Conservation (phyloP, 30 jellyfish, hydroid and myxozoan genomes). For the Chironex yamaguchii region DNA sequence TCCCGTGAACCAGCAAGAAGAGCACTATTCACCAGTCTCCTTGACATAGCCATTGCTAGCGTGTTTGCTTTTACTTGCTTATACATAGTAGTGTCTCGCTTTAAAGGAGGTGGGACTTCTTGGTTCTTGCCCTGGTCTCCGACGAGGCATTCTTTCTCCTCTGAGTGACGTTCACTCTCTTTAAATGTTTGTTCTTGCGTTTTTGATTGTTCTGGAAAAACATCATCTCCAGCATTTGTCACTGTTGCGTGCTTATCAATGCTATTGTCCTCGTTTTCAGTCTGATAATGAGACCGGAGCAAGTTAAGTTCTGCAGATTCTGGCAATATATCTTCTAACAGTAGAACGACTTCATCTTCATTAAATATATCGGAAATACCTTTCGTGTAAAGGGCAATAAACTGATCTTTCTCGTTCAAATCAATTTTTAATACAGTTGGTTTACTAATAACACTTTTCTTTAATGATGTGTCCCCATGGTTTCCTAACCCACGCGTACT, state of each 20-base stretch:
- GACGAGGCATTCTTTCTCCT: not conserved
- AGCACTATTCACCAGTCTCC: slow-evolving; percentile 61
- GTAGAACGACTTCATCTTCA: slow-evolving; percentile 71
- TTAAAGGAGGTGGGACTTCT: not conserved
- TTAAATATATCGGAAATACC: slow-evolving; percentile 73
- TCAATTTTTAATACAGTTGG: slow-evolving; percentile 23
- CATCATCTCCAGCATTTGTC: not conserved
- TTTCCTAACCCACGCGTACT: slow-evolving; percentile 80
- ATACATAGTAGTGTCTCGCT: not conserved
- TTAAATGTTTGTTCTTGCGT: not conserved
- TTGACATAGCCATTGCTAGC: slow-evolving; percentile 64
- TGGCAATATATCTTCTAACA: slow-evolving; percentile 75
- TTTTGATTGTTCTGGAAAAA: not conserved
- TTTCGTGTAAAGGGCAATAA: slow-evolving; percentile 28
- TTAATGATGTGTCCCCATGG: slow-evolving; percentile 70
- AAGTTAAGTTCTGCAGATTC: slow-evolving; percentile 46
- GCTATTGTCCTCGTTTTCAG: not conserved
- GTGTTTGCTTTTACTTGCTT: slow-evolving; percentile 57
- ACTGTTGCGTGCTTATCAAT: not conserved
- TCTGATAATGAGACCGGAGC: slow-evolving; percentile 38
- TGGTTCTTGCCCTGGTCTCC: not conserved
- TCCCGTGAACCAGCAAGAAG: slow-evolving; percentile 72
- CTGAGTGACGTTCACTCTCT: not conserved
- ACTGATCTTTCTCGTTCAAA: slow-evolving; percentile 49
- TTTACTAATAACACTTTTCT: slow-evolving; percentile 16